Base-by-base conservation (phyloP, 2,888 invertebrate species). In the Sturmia bella region DNA sequence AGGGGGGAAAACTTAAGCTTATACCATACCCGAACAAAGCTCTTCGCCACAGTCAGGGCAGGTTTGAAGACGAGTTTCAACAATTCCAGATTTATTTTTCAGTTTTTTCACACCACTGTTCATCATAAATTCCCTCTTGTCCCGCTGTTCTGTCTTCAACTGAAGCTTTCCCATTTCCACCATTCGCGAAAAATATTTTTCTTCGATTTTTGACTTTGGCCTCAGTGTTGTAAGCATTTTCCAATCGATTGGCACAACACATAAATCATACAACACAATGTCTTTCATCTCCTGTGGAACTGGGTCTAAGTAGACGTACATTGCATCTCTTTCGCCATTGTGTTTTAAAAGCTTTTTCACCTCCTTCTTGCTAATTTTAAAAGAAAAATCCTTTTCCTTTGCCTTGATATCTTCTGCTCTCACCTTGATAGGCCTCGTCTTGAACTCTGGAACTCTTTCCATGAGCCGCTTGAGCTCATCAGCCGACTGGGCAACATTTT, bases 361-460 rank as follows among this genome's bases (percentile, higher is more conserved):
- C 90, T 96, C 96, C 86, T 95, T 95, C 84, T 94, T 94, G 4
- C 94, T 92, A 54, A 94, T 93, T 87, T 94, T 95, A 87, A 95
- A 96, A 85, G 94, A 94, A 85, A 94, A 95, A 83, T 95, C 94
- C 87, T 93, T 93, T 41, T 96, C 96, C 86, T 93, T 93, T 70
- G 96, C 93, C 91, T 95, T 96, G 0, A 95, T 92, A 84, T 96
- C 96, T 85, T 97, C 97, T 17, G 93, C 92, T 85, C 93, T 93
- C 1, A 96, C 96, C 93, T 96, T 97, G 88, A 97, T 97, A 0
- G 96, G 94, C 84, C 96, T 94, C 85, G 97, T 96, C 91, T 96
- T 97, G 88, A 95, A 97, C 89, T 98, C 97, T 0, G 97, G 97
- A 12, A 97, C 95, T 91, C 96, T 96, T 87, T 97, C 97, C 89